Percentiles rank a stretch among this genome's conserved stretches.
Conservation (phyloP, 1,140 invertebrate genomes). For the Rhopalosiphum padi region DNA sequence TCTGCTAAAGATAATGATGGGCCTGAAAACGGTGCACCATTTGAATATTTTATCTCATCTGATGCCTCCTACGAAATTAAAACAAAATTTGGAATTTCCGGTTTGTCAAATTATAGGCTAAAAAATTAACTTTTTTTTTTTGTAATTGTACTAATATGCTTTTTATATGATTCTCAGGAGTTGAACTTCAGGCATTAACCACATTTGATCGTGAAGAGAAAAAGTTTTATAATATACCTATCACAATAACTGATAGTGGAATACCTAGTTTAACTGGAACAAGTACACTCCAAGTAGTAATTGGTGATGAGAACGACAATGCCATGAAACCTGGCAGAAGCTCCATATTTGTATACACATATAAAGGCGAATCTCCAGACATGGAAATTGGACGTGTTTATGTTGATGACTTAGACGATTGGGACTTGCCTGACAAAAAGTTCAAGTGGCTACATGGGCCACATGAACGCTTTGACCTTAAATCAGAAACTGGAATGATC, state of each 20-base stretch:
- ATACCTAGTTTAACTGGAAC: slow-evolving; percentile 74
- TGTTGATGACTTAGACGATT: slow-evolving; percentile 90
- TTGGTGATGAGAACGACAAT: slow-evolving; percentile 92
- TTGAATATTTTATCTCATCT: slow-evolving; percentile 75
- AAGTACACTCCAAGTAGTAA: slow-evolving; percentile 82
- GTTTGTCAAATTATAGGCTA: slow-evolving; percentile 59
- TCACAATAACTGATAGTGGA: slow-evolving; percentile 85
- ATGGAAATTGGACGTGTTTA: slow-evolving; percentile 88
- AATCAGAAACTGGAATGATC: slow-evolving; percentile 80
- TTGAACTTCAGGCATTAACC: slow-evolving; percentile 69
- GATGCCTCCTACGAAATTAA: slow-evolving; percentile 73
- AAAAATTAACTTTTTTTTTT: background rate
- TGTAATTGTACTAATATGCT: background rate
- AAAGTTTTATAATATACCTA: slow-evolving; percentile 86
- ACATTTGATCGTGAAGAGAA: slow-evolving; percentile 88
- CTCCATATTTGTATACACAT: slow-evolving; percentile 91
- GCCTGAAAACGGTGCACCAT: slow-evolving; percentile 81
- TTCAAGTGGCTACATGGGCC: slow-evolving; percentile 73
- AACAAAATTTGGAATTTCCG: slow-evolving; percentile 74
- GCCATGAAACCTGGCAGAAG: slow-evolving; percentile 81
- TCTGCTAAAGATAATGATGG: slow-evolving; percentile 82
- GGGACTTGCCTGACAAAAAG: slow-evolving; percentile 88
- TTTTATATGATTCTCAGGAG: slow-evolving; percentile 60
- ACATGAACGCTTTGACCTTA: slow-evolving; percentile 72
- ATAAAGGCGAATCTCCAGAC: slow-evolving; percentile 76